Percentiles rank a stretch among this genome's conserved stretches.
Evolutionary conservation across 1,140 invertebrate genomes (phyloP).

Genomic region (Drosophila rufa): DNA sequence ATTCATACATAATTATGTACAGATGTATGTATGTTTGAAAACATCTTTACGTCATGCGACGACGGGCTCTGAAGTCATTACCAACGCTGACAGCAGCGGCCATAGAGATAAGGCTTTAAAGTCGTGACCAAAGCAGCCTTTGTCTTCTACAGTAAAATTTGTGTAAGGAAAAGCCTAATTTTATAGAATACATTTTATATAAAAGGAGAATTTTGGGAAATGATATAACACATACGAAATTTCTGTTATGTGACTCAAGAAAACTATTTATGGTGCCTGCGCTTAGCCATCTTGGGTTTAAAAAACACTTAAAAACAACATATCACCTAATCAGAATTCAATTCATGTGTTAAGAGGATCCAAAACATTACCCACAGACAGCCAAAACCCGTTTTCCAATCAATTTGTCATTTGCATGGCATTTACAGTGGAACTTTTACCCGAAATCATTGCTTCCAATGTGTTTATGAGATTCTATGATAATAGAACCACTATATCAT

Average conservation of each 20-base stretch:
- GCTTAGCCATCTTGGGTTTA: too few species aligned
- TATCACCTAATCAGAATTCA: neutral
- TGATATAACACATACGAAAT: neutral
- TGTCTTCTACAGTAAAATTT: neutral
- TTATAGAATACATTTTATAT: too few species aligned
- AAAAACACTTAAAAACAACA: neutral
- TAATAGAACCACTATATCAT: neutral
- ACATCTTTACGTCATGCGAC: conserved; percentile 69
- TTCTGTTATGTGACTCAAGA: neutral
- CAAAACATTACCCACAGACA: conserved; percentile 34
- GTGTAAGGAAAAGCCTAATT: neutral
- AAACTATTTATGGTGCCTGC: too few species aligned
- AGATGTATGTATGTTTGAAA: conserved; percentile 14
- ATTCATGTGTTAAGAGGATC: neutral
- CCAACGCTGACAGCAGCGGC: conserved; percentile 25
- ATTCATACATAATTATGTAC: neutral
- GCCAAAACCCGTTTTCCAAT: neutral
- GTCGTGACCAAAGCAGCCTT: neutral
- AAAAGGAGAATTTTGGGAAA: neutral
- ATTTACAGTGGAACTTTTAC: neutral
- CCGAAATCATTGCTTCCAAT: too few species aligned
- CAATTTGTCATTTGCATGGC: conserved; percentile 44
- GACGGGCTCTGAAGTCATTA: conserved; percentile 51
- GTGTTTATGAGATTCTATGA: neutral
- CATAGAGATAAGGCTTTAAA: neutral